phyloP scores from a whole-genome alignment of 2,888 invertebrate genomes.

The Mesorhabditis sp. region DNA sequence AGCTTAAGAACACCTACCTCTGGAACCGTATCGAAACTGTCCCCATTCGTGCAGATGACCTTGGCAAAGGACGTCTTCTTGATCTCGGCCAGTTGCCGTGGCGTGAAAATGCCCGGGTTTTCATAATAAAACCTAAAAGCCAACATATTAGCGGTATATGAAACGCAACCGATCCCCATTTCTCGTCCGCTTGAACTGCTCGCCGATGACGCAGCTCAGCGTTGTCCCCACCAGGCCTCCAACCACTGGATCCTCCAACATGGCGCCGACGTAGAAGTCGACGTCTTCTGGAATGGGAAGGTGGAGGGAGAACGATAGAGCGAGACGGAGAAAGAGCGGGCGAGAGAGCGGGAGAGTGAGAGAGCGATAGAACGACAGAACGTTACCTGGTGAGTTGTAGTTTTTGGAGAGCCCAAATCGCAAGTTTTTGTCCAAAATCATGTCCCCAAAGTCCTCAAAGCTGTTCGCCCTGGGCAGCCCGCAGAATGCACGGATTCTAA shows the following conservation, averaged over 20 bases:
- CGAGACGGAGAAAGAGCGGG: background rate
- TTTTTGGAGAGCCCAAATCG: conserved; percentile 69
- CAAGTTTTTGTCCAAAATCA: conserved; percentile 74
- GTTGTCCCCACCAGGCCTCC: conserved; percentile 63
- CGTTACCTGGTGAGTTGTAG: conserved; percentile 47
- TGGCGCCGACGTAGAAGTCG: conserved; percentile 63
- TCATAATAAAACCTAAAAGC: conserved; percentile 62
- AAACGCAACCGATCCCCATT: conserved; percentile 61
- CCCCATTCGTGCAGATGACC: conserved; percentile 76
- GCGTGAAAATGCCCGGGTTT: conserved; percentile 58
- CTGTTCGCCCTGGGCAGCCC: conserved; percentile 72
- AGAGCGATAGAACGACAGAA: background rate
- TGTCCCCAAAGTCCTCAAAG: conserved; percentile 73
- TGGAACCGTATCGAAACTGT: conserved; percentile 36
- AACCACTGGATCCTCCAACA: conserved; percentile 61
- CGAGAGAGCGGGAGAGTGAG: conserved; percentile 7
- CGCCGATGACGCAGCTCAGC: conserved; percentile 61
- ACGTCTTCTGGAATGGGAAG: conserved; percentile 61
- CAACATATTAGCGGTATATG: background rate
- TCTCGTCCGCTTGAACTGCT: conserved; percentile 62
- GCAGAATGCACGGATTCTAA: conserved; percentile 70
- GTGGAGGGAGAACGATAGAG: background rate
- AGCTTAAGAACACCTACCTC: conserved; percentile 15
- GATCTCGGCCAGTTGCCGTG: conserved; percentile 74
- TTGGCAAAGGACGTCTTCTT: conserved; percentile 80